These are phyloP conservation scores for Anadara kagoshimensis DNA, from an alignment of 1,140 invertebrate species.

Conservation along the genomic window DNA sequence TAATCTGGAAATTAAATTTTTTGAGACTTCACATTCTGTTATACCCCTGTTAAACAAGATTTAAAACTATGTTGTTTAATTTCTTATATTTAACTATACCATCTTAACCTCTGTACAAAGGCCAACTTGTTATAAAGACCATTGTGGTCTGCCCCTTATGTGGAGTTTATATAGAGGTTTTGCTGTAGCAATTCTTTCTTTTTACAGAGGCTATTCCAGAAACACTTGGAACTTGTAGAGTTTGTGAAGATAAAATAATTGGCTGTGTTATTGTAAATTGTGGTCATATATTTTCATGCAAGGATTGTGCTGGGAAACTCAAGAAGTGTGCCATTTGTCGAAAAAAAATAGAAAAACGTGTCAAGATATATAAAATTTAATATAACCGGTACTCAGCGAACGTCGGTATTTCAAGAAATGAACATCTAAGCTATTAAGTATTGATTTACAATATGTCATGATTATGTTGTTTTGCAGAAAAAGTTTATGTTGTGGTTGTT, in stretches of 20 bases:
- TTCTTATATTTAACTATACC: background rate
- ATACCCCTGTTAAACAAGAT: constrained; percentile 4
- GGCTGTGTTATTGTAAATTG: constrained; percentile 9
- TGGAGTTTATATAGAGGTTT: background rate
- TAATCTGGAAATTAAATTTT: background rate
- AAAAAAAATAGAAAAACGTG: no score
- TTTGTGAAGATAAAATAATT: constrained; percentile 19
- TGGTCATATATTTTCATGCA: constrained; percentile 14
- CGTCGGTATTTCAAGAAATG: no score
- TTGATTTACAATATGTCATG: no score
- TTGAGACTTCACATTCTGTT: background rate
- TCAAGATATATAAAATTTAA: no score
- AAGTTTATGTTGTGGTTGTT: no score
- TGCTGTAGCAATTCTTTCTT: background rate
- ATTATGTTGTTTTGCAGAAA: no score
- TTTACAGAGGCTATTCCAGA: background rate
- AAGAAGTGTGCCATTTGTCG: constrained; percentile 6
- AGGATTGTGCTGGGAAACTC: background rate
- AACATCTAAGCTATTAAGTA: no score
- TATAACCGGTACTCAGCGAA: no score
- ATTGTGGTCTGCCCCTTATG: no score
- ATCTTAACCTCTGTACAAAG: background rate
- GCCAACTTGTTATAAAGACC: background rate
- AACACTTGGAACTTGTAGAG: background rate
- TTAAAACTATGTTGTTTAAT: no score